These are phyloP conservation scores for Solenopsis invicta DNA, from an alignment of 1,140 invertebrate genomes.

Conservation along the genomic window DNA sequence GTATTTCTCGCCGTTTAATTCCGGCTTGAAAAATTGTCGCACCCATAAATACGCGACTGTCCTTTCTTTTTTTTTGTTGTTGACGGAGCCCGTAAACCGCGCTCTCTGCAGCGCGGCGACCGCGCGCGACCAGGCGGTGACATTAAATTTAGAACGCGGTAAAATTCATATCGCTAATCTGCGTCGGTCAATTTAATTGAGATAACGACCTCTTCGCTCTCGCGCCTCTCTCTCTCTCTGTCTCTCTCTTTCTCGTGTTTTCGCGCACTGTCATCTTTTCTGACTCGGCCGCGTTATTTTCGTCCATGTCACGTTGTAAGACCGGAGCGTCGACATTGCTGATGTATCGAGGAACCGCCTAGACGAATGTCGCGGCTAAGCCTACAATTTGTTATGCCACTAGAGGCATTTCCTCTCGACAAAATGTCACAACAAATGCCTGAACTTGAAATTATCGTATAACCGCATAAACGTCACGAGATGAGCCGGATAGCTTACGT, in stretches of 20 bases:
- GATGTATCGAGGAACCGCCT: constrained; percentile 39
- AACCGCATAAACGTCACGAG: neutral
- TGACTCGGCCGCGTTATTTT: constrained; percentile 62
- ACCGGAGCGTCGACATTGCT: neutral
- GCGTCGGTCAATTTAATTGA: constrained; percentile 70
- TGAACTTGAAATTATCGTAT: constrained; percentile 17
- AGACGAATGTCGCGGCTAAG: constrained; percentile 18
- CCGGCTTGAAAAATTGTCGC: constrained; percentile 63
- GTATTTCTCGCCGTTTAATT: constrained; percentile 56
- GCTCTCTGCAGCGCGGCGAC: constrained; percentile 6
- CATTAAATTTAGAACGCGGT: constrained; percentile 70
- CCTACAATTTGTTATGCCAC: constrained; percentile 38
- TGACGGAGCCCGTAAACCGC: constrained; percentile 4
- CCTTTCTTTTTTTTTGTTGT: constrained; percentile 21
- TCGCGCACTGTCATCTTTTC: neutral
- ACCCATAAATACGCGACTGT: constrained; percentile 52
- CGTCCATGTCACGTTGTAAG: neutral
- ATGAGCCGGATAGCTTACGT: neutral
- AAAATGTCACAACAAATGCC: constrained; percentile 10
- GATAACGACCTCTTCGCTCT: constrained; percentile 24
- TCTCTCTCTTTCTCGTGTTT: too few species aligned
- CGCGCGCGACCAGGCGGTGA: neutral
- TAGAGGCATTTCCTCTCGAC: neutral
- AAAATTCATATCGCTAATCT: constrained; percentile 70
- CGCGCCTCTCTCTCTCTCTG: neutral